Evolutionary conservation across 2,113 vertebrate genomes (phyloP), one percentile per base, ranked within the genome.

Genomic region (Scalopus aquaticus): DNA sequence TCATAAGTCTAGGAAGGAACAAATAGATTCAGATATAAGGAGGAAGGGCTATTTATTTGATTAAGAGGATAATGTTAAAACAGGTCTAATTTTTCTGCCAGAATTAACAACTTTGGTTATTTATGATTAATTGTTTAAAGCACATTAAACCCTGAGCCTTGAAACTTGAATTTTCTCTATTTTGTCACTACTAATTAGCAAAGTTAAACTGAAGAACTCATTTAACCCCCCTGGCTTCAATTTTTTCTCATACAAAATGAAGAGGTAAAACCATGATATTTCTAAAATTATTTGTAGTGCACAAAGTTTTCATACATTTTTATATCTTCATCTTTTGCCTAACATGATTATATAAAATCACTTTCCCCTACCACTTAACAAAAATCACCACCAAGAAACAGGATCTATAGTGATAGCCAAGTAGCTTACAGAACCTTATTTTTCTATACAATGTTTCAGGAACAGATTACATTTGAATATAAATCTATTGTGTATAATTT

Each of bases 281-380:
- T 88, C 78, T 94, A 76, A 86, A 95, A 81, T 93, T 67, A 94
- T 78, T 69, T 81, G 26, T 37, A 85, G 20, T 81, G 28, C 56
- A 94, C 56, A 85, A 76, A 81, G 74, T 56, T 80, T 22, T 89
- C 87, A 93, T 39, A 83, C 5, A 91, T 91, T 96, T 80, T 88
- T 77, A 91, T 60, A 93, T 87, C 90, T 96, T 80, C 32, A 90
- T 90, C 58, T 94, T 94, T 86, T 96, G 26, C 89, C 93, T 95
- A 93, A 89, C 76, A 79, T 94, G 83, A 93, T 95, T 93, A 89
- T 93, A 62, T 87, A 80, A 93, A 95, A 87, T 91, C 88, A 94
- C 64, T 67, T 95, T 95, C 39, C 17, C 37, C 83, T 78, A 42
- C 46, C 24, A 56, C 56, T 93, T 96, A 90, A 76, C 72, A 30